A percentile compares a stretch with the other conserved stretches of the same genome.
phyloP scores from a whole-genome alignment of 2,888 invertebrate species.

The Megamerina dolium region DNA sequence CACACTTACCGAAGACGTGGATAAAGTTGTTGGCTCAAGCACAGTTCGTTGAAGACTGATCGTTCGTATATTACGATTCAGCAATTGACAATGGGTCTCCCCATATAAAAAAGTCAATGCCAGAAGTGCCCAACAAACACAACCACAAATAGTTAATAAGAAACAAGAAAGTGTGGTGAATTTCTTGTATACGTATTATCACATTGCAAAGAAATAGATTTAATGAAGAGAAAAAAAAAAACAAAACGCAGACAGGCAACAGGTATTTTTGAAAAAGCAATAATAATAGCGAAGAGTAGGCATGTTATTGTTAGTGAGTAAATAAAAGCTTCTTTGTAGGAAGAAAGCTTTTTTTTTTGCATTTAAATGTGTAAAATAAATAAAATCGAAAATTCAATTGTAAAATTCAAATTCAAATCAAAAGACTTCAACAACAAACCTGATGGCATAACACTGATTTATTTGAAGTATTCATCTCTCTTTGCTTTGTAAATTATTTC shows the following conservation, averaged over 20 bases:
- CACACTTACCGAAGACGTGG: slow-evolving; percentile 18
- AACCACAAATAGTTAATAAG: slow-evolving; percentile 2
- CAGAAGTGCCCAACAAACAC: slow-evolving; percentile 4
- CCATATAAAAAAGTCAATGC: no score
- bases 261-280: not conserved
- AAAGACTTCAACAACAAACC: not conserved
- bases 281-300: not conserved
- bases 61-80: no score
- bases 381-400: not conserved
- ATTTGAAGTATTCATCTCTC: no score
- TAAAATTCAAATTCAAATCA: not conserved
- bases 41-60: slow-evolving; percentile 26
- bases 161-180: slow-evolving; percentile 29
- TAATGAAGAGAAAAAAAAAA: no score
- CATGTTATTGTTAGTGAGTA: not conserved
- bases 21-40: slow-evolving; percentile 24
- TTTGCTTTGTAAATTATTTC: no score
- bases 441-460: no score
- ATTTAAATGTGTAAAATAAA: not conserved
- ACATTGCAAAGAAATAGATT: no score
- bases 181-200: slow-evolving; percentile 5
- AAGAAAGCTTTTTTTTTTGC: not conserved
- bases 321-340: not conserved
- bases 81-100: no score
- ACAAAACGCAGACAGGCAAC: no score